A percentile compares a stretch with the other conserved stretches of the same genome.
These are phyloP conservation scores for Xestobium rufovillosum DNA, from an alignment of 2,888 invertebrate species.

Conservation along the genomic window DNA sequence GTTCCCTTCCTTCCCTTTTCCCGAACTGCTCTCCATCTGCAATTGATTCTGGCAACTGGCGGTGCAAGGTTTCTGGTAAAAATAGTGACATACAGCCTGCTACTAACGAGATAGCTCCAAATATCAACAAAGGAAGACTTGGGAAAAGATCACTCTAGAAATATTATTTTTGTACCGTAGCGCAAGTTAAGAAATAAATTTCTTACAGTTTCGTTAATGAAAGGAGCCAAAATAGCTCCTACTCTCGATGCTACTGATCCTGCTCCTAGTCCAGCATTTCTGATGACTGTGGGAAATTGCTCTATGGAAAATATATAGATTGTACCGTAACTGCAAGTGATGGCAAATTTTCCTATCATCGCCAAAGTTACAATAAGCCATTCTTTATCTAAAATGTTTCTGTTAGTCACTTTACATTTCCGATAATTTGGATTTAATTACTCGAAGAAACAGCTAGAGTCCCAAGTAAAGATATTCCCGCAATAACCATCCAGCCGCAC, in stretches of 20 bases:
- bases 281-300: conserved; percentile 66
- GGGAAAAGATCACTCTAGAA: conserved; percentile 50
- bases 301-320: conserved; percentile 67
- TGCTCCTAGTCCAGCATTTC: conserved; percentile 57
- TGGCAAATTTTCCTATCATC: conserved; percentile 65
- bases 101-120: conserved; percentile 49
- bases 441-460: conserved; percentile 52
- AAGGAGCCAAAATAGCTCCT: conserved; percentile 56
- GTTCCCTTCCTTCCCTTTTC: too few species aligned
- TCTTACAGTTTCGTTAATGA: conserved; percentile 42
- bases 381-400: conserved; percentile 45
- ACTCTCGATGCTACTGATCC: conserved; percentile 56
- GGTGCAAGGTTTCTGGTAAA: conserved; percentile 59
- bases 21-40: conserved; percentile 57
- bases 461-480: conserved; percentile 52
- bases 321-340: conserved; percentile 66
- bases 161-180: conserved; percentile 4
- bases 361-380: conserved; percentile 54
- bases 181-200: too few species aligned
- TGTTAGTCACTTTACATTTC: too few species aligned
- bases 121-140: conserved; percentile 53
- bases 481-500: conserved; percentile 60
- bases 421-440: conserved; percentile 32
- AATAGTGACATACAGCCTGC: conserved; percentile 52
- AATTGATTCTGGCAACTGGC: conserved; percentile 57